phyloP scores from a whole-genome alignment of 2,888 invertebrate genomes.

The Amiota minor region DNA sequence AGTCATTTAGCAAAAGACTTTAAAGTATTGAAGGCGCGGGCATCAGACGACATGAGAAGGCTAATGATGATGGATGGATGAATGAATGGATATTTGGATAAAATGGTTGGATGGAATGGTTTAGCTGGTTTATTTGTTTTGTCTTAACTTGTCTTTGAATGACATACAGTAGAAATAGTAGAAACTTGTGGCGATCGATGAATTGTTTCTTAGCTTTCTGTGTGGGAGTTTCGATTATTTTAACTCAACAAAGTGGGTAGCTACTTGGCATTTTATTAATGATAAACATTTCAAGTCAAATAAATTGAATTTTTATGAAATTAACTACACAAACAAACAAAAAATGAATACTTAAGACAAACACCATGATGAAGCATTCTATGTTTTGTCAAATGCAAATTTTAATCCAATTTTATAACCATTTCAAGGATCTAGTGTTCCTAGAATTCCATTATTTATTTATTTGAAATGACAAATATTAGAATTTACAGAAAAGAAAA shows the following conservation, averaged over 20 bases:
- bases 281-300: too few relatives aligned
- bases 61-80: constrained; percentile 23
- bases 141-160: too few relatives aligned
- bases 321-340: too few relatives aligned
- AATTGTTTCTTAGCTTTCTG: neutral
- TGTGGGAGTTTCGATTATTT: constrained; percentile 7
- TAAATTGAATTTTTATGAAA: too few relatives aligned
- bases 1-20: constrained; percentile 12
- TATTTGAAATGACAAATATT: neutral
- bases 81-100: neutral
- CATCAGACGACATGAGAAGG: neutral
- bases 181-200: neutral
- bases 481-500: neutral
- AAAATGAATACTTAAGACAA: too few relatives aligned
- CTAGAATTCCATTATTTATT: neutral
- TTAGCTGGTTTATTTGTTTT: too few relatives aligned
- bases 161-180: too few relatives aligned
- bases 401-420: neutral
- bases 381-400: neutral
- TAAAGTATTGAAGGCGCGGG: neutral
- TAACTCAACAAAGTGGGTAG: neutral
- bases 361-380: neutral
- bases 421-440: too few relatives aligned
- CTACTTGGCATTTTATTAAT: neutral
- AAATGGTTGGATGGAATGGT: too few relatives aligned